A percentile compares a stretch with the other conserved stretches of the same genome.
Conservation (phyloP, 2,888 invertebrate genomes). For the Latrodectus hesperus region DNA sequence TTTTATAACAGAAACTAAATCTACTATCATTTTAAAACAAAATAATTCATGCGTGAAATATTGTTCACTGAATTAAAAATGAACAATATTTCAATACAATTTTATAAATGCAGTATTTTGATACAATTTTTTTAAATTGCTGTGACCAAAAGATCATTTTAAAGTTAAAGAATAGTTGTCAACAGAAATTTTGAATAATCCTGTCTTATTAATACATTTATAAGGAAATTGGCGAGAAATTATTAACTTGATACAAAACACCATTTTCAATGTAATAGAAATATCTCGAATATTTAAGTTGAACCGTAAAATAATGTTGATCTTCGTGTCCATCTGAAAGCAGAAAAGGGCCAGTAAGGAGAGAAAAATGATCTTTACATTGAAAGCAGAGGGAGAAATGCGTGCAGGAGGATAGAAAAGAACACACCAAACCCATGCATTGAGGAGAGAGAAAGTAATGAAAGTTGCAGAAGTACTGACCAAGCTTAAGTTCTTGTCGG, state of each 20-base stretch:
- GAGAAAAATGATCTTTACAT: neutral
- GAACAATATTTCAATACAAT: neutral
- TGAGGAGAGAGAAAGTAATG: constrained; percentile 1
- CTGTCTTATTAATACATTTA: no score
- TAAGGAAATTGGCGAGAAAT: neutral
- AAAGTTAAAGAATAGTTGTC: neutral
- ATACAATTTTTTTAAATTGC: neutral
- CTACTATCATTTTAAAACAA: no score
- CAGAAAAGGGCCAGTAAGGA: neutral
- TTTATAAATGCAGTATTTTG: neutral
- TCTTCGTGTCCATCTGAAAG: neutral
- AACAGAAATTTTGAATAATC: no score
- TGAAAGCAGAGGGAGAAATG: neutral
- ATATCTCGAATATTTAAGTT: no score
- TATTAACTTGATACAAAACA: neutral
- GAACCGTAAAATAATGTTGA: neutral
- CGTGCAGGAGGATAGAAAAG: constrained; percentile 2
- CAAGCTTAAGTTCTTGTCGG: constrained; percentile 63
- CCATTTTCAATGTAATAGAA: neutral
- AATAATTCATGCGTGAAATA: no score
- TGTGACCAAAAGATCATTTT: neutral
- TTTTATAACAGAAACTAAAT: no score
- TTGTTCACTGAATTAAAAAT: neutral
- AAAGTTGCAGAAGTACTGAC: constrained; percentile 62
- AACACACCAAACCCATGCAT: constrained; percentile 62